Evolutionary conservation across 1,140 invertebrate species (phyloP).

Genomic region (Pygmarrhopalites habei): DNA sequence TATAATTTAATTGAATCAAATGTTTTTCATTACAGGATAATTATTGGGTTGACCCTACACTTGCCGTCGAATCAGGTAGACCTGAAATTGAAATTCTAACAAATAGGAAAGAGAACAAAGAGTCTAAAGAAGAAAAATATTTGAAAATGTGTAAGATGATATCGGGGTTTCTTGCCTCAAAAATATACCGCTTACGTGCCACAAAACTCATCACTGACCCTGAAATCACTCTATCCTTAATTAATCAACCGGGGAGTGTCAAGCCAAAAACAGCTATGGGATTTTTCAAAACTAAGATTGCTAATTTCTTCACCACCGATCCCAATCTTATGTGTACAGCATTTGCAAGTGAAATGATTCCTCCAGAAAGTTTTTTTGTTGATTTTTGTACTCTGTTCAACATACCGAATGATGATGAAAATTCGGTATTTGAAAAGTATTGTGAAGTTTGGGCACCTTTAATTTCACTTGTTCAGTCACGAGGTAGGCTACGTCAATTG

Average conservation of each 20-base stretch:
- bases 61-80: no score
- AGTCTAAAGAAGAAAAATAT: slow-evolving; percentile 1
- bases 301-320: background rate
- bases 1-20: background rate
- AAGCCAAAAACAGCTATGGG: slow-evolving; percentile 11
- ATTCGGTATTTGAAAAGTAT: background rate
- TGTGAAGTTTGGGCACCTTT: slow-evolving; percentile 15
- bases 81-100: background rate
- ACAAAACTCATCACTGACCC: slow-evolving; percentile 17
- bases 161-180: slow-evolving; percentile 23
- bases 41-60: slow-evolving; percentile 33
- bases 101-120: background rate
- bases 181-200: slow-evolving; percentile 26
- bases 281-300: slow-evolving; percentile 8
- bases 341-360: slow-evolving; percentile 20
- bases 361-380: slow-evolving; percentile 17
- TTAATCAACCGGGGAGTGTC: background rate
- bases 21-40: slow-evolving; percentile 21
- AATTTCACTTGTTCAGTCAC: slow-evolving; percentile 19
- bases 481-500: slow-evolving; percentile 12
- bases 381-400: slow-evolving; percentile 19
- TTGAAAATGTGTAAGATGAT: background rate
- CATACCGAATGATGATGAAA: background rate
- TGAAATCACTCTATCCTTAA: slow-evolving; percentile 12
- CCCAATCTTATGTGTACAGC: slow-evolving; percentile 1